phyloP scores from a whole-genome alignment of 35 echinoderm and acorn worm genomes.

The Ophiothrix spiculata region DNA sequence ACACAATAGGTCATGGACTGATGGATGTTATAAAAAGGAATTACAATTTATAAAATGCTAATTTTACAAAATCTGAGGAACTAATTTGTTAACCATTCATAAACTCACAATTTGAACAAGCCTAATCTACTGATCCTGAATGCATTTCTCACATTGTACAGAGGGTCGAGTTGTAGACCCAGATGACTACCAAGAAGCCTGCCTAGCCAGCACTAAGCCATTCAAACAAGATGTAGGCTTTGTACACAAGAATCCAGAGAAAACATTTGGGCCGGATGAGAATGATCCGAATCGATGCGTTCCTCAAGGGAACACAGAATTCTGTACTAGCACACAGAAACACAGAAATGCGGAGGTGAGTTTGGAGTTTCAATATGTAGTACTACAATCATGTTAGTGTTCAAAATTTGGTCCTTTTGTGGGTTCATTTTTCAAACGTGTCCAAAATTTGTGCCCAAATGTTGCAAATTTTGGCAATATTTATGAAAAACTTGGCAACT shows the following conservation, averaged over 20 bases:
- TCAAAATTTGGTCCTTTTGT: not conserved
- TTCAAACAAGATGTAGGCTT: not conserved
- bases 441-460: not conserved
- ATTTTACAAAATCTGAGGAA: too few species aligned
- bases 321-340: not conserved
- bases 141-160: conserved; percentile 8
- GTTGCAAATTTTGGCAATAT: not conserved
- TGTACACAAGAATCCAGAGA: not conserved
- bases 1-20: too few species aligned
- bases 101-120: too few species aligned
- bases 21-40: too few species aligned
- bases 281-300: not conserved
- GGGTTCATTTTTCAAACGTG: not conserved
- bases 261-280: too few species aligned
- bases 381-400: not conserved
- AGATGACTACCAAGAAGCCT: conserved; percentile 1
- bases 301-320: not conserved
- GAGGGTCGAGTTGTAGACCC: conserved; percentile 43
- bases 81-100: too few species aligned
- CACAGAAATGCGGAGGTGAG: conserved; percentile 15
- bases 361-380: not conserved
- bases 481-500: not conserved
- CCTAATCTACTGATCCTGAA: too few species aligned
- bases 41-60: too few species aligned
- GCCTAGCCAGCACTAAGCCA: not conserved